These are phyloP conservation scores for Scomber colias DNA, from an alignment of 2,113 vertebrate species.

Conservation along the genomic window DNA sequence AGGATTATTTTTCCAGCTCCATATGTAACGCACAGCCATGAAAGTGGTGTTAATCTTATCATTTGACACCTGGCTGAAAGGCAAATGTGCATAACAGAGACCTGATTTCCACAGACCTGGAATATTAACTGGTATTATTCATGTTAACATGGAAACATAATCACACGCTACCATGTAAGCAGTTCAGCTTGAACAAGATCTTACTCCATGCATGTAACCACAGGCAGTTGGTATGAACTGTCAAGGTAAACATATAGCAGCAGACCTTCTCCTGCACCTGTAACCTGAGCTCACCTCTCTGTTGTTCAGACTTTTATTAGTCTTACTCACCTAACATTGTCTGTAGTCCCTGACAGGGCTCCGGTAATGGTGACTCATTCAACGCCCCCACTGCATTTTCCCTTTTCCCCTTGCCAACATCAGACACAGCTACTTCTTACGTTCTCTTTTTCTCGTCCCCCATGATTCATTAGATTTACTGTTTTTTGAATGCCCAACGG, in stretches of 20 bases:
- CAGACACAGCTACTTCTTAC: slow-evolving; percentile 7
- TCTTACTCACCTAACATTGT: slow-evolving; percentile 50
- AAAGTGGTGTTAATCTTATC: slow-evolving; percentile 8
- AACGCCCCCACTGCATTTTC: slow-evolving; percentile 42
- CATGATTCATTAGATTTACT: slow-evolving; percentile 72
- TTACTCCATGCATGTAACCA: neutral
- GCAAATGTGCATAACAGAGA: slow-evolving; percentile 13
- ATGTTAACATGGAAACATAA: slow-evolving; percentile 6
- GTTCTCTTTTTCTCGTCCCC: slow-evolving; percentile 26
- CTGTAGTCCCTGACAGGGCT: slow-evolving; percentile 41
- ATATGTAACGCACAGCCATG: slow-evolving; percentile 1
- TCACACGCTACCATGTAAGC: slow-evolving; percentile 3
- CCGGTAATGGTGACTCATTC: slow-evolving; percentile 63
- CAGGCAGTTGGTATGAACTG: neutral
- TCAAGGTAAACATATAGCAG: slow-evolving; percentile 19
- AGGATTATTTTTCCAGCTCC: slow-evolving; percentile 22
- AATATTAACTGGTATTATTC: neutral
- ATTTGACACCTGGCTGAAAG: slow-evolving; percentile 3
- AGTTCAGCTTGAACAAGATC: slow-evolving; percentile 19
- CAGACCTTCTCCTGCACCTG: slow-evolving; percentile 54
- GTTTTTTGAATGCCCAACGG: slow-evolving; percentile 57
- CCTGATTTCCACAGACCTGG: neutral
- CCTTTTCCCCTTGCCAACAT: slow-evolving; percentile 31
- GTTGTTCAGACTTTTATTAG: slow-evolving; percentile 53
- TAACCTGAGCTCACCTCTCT: slow-evolving; percentile 55